phyloP scores from a whole-genome alignment of 2,888 invertebrate species.

The Drosophila nigricruria region DNA sequence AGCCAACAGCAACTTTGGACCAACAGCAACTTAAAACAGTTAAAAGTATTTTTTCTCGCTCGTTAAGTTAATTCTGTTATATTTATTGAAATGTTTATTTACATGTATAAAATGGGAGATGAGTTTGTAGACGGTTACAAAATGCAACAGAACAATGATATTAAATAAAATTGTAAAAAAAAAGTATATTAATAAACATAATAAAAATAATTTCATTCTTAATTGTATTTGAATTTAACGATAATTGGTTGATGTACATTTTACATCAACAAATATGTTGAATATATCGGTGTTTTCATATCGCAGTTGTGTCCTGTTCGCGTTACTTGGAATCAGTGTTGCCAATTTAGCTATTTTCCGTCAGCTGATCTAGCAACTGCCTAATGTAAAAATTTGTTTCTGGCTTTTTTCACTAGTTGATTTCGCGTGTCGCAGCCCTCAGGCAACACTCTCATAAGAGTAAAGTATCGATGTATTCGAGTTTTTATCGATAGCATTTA shows the following conservation, averaged over 20 bases:
- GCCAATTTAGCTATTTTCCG: too few relatives aligned
- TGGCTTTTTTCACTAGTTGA: too few relatives aligned
- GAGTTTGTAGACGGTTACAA: slow-evolving; percentile 16
- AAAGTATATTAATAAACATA: neutral
- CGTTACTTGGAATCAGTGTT: neutral
- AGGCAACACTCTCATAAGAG: too few relatives aligned
- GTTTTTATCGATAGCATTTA: slow-evolving; percentile 20
- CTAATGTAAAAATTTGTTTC: too few relatives aligned
- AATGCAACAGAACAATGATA: slow-evolving; percentile 42
- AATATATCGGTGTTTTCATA: neutral
- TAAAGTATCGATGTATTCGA: neutral
- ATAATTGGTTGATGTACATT: neutral
- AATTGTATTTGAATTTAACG: neutral
- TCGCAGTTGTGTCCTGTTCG: neutral
- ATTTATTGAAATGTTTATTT: slow-evolving; percentile 41
- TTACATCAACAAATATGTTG: neutral
- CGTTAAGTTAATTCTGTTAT: slow-evolving; percentile 40
- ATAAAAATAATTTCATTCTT: too few relatives aligned
- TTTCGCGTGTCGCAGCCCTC: too few relatives aligned
- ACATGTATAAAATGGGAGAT: slow-evolving; percentile 43
- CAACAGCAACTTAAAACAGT: slow-evolving; percentile 40
- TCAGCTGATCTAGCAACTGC: too few relatives aligned
- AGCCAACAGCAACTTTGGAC: slow-evolving; percentile 9
- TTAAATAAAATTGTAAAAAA: slow-evolving; percentile 41
- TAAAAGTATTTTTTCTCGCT: slow-evolving; percentile 51